Conservation (phyloP, 2,888 invertebrate genomes). For the Coenonympha arcania region DNA sequence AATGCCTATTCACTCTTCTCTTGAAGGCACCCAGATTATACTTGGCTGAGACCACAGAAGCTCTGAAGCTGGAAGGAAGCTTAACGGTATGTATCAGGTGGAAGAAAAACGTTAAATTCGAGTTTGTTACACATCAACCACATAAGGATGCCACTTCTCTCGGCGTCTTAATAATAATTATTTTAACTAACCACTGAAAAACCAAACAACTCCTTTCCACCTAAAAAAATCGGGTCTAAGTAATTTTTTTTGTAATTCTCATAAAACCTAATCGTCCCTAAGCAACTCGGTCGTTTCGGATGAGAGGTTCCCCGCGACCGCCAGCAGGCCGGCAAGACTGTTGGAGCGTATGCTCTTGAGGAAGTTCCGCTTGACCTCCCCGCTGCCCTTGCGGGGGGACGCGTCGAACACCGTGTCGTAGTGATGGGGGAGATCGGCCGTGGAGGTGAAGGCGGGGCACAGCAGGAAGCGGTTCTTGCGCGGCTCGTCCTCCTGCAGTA, state of each 20-base stretch:
- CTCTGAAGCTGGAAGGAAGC: too few species aligned
- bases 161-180: too few species aligned
- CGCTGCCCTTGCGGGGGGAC: constrained; percentile 36
- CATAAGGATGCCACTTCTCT: too few species aligned
- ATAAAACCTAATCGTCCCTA: constrained; percentile 42
- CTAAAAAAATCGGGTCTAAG: not conserved
- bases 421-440: constrained; percentile 60
- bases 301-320: constrained; percentile 39
- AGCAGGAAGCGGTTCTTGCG: constrained; percentile 57
- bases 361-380: constrained; percentile 45
- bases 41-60: too few species aligned
- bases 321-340: constrained; percentile 51
- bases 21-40: too few species aligned
- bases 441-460: constrained; percentile 73
- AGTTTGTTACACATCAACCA: too few species aligned
- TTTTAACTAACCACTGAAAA: too few species aligned
- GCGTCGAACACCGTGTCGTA: constrained; percentile 66
- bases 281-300: constrained; percentile 56
- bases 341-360: constrained; percentile 54
- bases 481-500: constrained; percentile 45
- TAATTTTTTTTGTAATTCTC: not conserved
- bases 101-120: too few species aligned
- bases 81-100: too few species aligned
- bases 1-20: too few species aligned
- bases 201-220: not conserved